Conservation (phyloP, 1,140 invertebrate species). For the Brachionus sp. region DNA sequence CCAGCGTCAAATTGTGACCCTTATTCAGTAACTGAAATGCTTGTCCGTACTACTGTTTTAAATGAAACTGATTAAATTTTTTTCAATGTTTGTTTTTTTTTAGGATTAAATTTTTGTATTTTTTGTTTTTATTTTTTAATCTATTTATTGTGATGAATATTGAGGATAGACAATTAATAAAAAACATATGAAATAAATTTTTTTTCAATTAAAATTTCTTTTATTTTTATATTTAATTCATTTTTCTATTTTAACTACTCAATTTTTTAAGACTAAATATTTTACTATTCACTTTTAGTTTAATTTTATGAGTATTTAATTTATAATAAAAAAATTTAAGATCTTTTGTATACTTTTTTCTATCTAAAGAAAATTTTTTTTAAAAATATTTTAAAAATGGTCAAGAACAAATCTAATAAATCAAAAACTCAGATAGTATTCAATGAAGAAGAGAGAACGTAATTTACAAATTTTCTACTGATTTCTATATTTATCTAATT, state of each 20-base stretch:
- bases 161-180: too few species aligned
- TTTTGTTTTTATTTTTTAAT: neutral
- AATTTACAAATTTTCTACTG: neutral
- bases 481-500: neutral
- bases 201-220: too few species aligned
- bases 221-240: neutral
- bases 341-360: neutral
- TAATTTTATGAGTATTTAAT: neutral
- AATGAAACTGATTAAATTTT: constrained; percentile 43
- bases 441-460: constrained; percentile 38
- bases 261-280: neutral
- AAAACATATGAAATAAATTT: too few species aligned
- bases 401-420: neutral
- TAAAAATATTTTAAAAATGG: neutral
- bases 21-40: constrained; percentile 63
- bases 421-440: constrained; percentile 4
- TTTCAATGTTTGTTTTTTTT: neutral
- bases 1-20: constrained; percentile 91
- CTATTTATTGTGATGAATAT: neutral
- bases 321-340: neutral
- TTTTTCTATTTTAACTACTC: neutral
- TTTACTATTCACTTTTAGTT: neutral
- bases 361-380: neutral
- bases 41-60: constrained; percentile 53
- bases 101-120: neutral